Evolutionary conservation across 2,797 vertebrate genomes (phyloP), one percentile per base, ranked within the genome.

Genomic region (Hybognathus amarus): DNA sequence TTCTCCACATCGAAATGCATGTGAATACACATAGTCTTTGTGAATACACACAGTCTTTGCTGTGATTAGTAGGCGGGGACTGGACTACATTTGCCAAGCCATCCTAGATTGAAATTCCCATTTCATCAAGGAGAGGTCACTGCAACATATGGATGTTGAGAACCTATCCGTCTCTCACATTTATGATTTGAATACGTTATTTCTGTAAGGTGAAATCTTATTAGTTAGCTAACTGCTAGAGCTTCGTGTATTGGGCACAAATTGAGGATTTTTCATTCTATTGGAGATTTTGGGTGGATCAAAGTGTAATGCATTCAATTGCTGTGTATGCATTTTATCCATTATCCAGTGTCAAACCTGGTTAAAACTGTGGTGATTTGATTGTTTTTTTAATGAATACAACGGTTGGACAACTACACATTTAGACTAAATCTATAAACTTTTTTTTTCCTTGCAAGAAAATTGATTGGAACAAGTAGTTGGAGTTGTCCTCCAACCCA

Each of bases 121-220:
- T 76, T 76, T 59, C 52, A 76, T 76, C 52, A 40, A 40, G 36
- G 24, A 59, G 74, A 59, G 52, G 74, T 76, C 52, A 27, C 11
- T 59, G 52, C 36, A 76, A 59, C 74, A 76, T 42, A 40, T 76
- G 54, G 8, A 59, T 76, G 74, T 40, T 40, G 74, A 59, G 22
- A 59, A 76, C 59, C 73, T 56, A n/a, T 24, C 74, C 9, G 13
- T 24, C 74, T 24, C 22, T 59, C 52, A 59, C 54, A 59, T 76
- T 76, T 76, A 59, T 59, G 54, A 24, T 76, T 76, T 59, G 73
- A 76, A 61, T 76, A 59, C n/a, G 59, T 59, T 59, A 76, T 76
- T 63, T 77, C 24, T 64, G 38, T 77, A 47, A 70, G 75, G 56
- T 77, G 56, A 61, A 59, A 77, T 64, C 24, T 64, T 40, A 63